phyloP scores from a whole-genome alignment of 2,888 invertebrate genomes.

The Argyresthia goedartella region DNA sequence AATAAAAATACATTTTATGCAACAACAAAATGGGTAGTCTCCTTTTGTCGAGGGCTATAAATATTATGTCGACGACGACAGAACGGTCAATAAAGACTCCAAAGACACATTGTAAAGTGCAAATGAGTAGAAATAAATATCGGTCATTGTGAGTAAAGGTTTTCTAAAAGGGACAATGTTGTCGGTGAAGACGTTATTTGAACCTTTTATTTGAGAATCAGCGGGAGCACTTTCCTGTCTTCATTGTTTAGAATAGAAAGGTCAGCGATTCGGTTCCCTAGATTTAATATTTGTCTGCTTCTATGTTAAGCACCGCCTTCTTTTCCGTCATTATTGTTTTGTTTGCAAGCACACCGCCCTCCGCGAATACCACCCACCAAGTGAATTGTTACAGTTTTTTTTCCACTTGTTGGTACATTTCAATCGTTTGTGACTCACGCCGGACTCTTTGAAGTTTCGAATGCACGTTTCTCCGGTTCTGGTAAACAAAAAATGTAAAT shows the following conservation, averaged over 20 bases:
- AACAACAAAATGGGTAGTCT: slow-evolving; percentile 12
- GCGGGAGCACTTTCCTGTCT: slow-evolving; percentile 47
- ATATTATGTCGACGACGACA: slow-evolving; percentile 22
- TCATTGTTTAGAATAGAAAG: slow-evolving; percentile 39
- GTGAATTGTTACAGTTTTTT: slow-evolving; percentile 32
- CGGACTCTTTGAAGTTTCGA: slow-evolving; percentile 38
- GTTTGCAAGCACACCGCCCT: slow-evolving; percentile 63
- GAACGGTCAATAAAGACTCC: slow-evolving; percentile 26
- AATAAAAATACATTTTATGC: slow-evolving; percentile 15
- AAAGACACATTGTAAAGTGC: slow-evolving; percentile 34
- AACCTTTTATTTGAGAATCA: slow-evolving; percentile 30
- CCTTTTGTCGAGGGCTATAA: slow-evolving; percentile 36
- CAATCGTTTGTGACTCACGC: slow-evolving; percentile 53
- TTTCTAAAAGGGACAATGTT: slow-evolving; percentile 13
- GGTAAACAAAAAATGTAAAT: slow-evolving; percentile 4
- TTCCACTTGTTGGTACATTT: slow-evolving; percentile 31
- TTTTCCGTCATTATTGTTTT: slow-evolving; percentile 37
- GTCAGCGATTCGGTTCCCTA: slow-evolving; percentile 41
- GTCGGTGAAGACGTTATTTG: slow-evolving; percentile 44
- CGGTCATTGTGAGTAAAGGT: slow-evolving; percentile 26
- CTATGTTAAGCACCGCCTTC: slow-evolving; percentile 36
- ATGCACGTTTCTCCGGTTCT: slow-evolving; percentile 27
- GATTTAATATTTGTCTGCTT: slow-evolving; percentile 34
- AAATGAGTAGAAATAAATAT: slow-evolving; percentile 43
- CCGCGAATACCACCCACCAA: background rate